A percentile compares a stretch with the other conserved stretches of the same genome.
phyloP scores from a whole-genome alignment of 2,113 vertebrate genomes.

The Mus spicilegus region DNA sequence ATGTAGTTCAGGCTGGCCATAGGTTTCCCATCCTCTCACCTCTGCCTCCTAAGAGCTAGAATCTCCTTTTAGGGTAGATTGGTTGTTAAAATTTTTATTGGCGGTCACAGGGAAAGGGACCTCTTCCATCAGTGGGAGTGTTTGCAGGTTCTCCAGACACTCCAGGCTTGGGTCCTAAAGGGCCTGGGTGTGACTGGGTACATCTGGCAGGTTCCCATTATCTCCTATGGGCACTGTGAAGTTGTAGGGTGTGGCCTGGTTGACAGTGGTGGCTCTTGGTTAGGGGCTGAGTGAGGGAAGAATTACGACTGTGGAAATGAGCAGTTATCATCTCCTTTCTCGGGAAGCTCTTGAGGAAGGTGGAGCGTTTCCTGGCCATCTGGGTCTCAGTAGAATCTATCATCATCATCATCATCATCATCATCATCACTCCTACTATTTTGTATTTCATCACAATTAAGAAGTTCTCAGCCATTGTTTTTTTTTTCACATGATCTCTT shows the following conservation, averaged over 20 bases:
- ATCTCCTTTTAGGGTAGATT: not conserved
- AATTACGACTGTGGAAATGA: too few relatives aligned
- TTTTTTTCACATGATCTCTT: not conserved
- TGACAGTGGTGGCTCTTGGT: not conserved
- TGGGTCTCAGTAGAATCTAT: not conserved
- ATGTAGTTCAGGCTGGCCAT: not conserved
- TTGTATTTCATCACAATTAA: not conserved
- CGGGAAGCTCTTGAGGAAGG: not conserved
- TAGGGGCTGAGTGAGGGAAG: not conserved
- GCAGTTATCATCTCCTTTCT: not conserved
- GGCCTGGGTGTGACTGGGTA: slow-evolving; percentile 90
- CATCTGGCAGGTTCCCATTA: slow-evolving; percentile 90
- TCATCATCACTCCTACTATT: not conserved
- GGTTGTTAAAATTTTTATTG: not conserved
- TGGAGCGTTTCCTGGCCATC: not conserved
- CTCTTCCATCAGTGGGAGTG: accelerated
- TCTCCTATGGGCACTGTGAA: slow-evolving; percentile 91
- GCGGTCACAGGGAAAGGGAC: too few relatives aligned
- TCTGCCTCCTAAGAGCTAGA: not conserved
- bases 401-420: not conserved
- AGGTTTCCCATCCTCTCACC: not conserved
- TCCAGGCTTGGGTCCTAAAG: slow-evolving; percentile 88
- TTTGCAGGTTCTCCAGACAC: slow-evolving; percentile 91
- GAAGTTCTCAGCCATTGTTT: not conserved
- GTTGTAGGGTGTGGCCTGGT: not conserved